phyloP scores from a whole-genome alignment of 1,140 invertebrate species.

The fruit fly (Drosophila melanogaster) region Release_6_plus_ISO1_MT NC_004354.4:1234001-1234500 shows the following conservation, averaged over 20 bases:
- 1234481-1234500: constrained; percentile 30
- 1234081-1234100: no score
- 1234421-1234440: constrained; percentile 49
- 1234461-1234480: constrained; percentile 78
- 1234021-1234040: constrained; percentile 30
- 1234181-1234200: constrained; percentile 20
- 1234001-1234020: constrained; percentile 51
- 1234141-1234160: constrained; percentile 55
- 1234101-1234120: background rate
- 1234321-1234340: constrained; percentile 46
- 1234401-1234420: constrained; percentile 17
- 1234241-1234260: constrained; percentile 49
- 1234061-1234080: no score
- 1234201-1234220: constrained; percentile 39
- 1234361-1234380: constrained; percentile 8
- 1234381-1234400: constrained; percentile 47
- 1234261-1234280: constrained; percentile 53
- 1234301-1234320: constrained; percentile 13
- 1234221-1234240: constrained; percentile 68
- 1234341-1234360: constrained; percentile 38
- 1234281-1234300: constrained; percentile 21
- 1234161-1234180: constrained; percentile 43
- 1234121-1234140: constrained; percentile 33
- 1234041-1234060: constrained; percentile 17
- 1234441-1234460: constrained; percentile 81